phyloP scores from a whole-genome alignment of 2,113 vertebrate species.

The Passer domesticus region DNA sequence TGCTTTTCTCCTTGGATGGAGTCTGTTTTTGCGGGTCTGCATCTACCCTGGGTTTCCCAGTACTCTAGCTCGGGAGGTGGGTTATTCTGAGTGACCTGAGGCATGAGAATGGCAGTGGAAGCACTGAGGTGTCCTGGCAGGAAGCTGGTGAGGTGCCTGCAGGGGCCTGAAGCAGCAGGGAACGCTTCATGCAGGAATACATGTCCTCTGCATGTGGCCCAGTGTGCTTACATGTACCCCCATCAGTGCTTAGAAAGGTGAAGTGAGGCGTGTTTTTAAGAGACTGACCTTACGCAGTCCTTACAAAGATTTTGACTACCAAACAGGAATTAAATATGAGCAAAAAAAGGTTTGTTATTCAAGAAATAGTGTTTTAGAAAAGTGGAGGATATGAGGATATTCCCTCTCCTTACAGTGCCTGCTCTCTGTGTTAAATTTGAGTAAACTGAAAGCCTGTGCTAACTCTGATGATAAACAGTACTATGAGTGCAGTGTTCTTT shows the following conservation, averaged over 20 bases:
- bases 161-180: background rate
- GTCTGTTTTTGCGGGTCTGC: background rate
- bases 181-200: rapidly evolving
- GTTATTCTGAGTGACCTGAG: background rate
- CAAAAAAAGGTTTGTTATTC: background rate
- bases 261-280: background rate
- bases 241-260: background rate
- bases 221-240: background rate
- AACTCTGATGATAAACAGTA: background rate
- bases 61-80: rapidly evolving
- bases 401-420: background rate
- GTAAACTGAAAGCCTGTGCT: background rate
- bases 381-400: background rate
- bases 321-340: background rate
- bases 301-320: background rate
- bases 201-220: background rate
- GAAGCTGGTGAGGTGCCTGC: background rate
- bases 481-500: background rate
- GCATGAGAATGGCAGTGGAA: background rate
- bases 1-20: background rate
- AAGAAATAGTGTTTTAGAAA: background rate
- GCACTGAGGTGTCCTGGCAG: background rate
- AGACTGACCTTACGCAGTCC: background rate
- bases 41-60: background rate
- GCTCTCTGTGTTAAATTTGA: background rate